Conservation (phyloP, 1,140 invertebrate genomes). For the Mactra quadrangularis region DNA sequence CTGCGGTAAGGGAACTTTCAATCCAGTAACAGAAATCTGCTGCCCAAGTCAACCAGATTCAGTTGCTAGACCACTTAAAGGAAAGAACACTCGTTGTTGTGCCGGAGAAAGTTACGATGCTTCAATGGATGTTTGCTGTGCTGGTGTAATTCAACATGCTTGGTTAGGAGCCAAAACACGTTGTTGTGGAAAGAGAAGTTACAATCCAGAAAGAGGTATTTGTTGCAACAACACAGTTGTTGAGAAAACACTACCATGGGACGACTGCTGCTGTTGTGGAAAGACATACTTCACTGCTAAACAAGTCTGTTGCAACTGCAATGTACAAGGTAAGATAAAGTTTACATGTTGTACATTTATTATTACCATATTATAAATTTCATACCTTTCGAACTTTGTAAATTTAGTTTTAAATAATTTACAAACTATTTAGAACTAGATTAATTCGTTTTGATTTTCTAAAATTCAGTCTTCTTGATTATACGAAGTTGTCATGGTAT, state of each 20-base stretch:
- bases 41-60: constrained; percentile 29
- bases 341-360: too few species aligned
- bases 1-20: constrained; percentile 50
- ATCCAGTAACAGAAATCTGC: constrained; percentile 49
- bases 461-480: too few species aligned
- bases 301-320: constrained; percentile 57
- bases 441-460: too few species aligned
- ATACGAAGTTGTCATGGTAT: too few species aligned
- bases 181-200: constrained; percentile 53
- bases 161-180: constrained; percentile 47
- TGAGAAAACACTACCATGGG: constrained; percentile 40
- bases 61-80: constrained; percentile 32
- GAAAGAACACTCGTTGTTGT: constrained; percentile 50
- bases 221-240: constrained; percentile 50
- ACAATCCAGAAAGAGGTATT: constrained; percentile 58
- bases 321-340: constrained; percentile 48
- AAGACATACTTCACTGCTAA: constrained; percentile 40
- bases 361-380: too few species aligned
- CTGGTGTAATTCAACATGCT: constrained; percentile 55
- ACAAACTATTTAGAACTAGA: too few species aligned
- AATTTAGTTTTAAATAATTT: too few species aligned
- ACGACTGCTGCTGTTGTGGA: constrained; percentile 57
- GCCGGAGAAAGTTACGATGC: constrained; percentile 42
- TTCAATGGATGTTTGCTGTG: constrained; percentile 53
- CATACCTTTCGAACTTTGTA: too few species aligned